Evolutionary conservation across 2,888 invertebrate genomes (phyloP).

Genomic region (Phanerotoma sp.): DNA sequence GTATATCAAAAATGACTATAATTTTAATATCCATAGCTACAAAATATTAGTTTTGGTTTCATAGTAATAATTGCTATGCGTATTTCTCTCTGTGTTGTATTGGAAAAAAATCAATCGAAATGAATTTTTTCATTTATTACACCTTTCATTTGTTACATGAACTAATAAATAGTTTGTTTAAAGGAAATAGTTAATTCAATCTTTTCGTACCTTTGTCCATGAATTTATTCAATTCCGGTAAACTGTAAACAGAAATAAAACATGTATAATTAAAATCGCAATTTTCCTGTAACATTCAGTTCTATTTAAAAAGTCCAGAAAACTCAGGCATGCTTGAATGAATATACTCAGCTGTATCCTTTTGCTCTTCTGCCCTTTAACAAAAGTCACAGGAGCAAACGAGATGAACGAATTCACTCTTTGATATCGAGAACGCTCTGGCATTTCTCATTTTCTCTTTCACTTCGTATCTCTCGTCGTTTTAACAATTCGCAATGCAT

Average conservation of each 20-base stretch:
- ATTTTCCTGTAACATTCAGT: constrained; percentile 15
- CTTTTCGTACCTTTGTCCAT: too few species aligned
- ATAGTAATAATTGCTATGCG: too few species aligned
- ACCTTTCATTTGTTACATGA: too few species aligned
- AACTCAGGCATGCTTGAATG: constrained; percentile 13
- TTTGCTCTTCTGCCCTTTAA: constrained; percentile 6
- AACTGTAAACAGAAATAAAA: constrained; percentile 20
- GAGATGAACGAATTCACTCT: constrained; percentile 28
- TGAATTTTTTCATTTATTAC: too few species aligned
- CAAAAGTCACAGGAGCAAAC: constrained; percentile 20
- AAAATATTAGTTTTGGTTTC: too few species aligned
- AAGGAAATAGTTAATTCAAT: too few species aligned
- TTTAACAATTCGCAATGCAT: constrained; percentile 21
- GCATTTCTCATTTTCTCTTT: constrained; percentile 26
- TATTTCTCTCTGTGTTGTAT: too few species aligned
- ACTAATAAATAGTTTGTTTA: too few species aligned
- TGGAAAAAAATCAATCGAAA: too few species aligned
- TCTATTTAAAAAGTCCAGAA: constrained; percentile 9
- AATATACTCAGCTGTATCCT: constrained; percentile 13
- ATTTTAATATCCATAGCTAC: too few species aligned
- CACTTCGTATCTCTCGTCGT: neutral
- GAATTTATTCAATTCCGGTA: too few species aligned
- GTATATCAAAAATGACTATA: too few species aligned
- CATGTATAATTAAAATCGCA: constrained; percentile 29
- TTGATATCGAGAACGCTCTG: constrained; percentile 22